phyloP scores from a whole-genome alignment of 2,797 vertebrate species.

The Gymnoscopelus microlampas region DNA sequence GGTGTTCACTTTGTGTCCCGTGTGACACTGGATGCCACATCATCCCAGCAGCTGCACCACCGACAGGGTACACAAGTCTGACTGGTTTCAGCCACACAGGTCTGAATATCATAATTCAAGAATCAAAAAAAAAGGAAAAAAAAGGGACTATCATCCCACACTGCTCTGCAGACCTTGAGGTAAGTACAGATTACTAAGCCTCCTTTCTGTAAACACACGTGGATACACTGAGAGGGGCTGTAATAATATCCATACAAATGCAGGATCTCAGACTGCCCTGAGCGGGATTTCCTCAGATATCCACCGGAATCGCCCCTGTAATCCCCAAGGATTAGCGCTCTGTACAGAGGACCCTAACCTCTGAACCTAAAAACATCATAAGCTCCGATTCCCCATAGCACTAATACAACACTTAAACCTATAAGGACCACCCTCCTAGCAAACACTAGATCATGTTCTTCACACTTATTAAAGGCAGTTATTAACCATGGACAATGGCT shows the following conservation, averaged over 20 bases:
- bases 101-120: background rate
- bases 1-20: too few species aligned
- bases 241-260: conserved; percentile 54
- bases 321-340: conserved; percentile 72
- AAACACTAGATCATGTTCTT: conserved; percentile 42
- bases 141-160: background rate
- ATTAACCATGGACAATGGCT: too few species aligned
- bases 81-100: too few species aligned
- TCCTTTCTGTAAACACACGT: conserved; percentile 57
- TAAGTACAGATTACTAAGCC: conserved; percentile 37
- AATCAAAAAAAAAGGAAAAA: background rate
- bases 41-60: too few species aligned
- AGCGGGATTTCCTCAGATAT: conserved; percentile 75
- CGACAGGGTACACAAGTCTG: too few species aligned
- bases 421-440: conserved; percentile 54
- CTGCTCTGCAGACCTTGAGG: conserved; percentile 10
- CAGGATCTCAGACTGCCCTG: conserved; percentile 55
- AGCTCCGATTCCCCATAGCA: conserved; percentile 59
- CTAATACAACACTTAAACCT: conserved; percentile 68
- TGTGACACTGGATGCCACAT: too few species aligned
- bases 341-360: conserved; percentile 67
- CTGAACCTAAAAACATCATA: conserved; percentile 71
- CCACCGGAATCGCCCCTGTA: conserved; percentile 67
- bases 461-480: too few species aligned
- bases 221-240: conserved; percentile 29